A percentile compares a stretch with the other conserved stretches of the same genome.
phyloP scores from a whole-genome alignment of 2,113 vertebrate genomes.

The Lanius ludovicianus region DNA sequence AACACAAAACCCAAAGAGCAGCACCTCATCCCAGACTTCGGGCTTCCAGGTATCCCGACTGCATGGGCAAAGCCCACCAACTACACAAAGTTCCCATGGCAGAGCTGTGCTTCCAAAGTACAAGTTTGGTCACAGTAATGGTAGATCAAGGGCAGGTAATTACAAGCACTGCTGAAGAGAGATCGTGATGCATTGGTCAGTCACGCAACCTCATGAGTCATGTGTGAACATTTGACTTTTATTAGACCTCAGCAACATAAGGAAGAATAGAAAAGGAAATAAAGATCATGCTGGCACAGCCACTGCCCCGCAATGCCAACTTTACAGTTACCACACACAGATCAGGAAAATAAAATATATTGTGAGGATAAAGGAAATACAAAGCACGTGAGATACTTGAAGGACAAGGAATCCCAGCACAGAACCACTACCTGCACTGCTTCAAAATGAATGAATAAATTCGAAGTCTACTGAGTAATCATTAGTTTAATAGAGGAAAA shows the following conservation, averaged over 20 bases:
- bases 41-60: background rate
- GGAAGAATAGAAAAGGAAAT: background rate
- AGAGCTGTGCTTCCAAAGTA: background rate
- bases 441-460: background rate
- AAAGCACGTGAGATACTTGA: background rate
- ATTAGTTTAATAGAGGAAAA: rapidly evolving
- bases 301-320: background rate
- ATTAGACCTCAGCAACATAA: background rate
- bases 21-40: background rate
- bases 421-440: background rate
- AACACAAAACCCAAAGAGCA: background rate
- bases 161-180: background rate
- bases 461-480: background rate
- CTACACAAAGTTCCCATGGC: rapidly evolving
- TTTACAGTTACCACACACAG: background rate
- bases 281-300: background rate
- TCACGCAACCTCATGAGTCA: background rate
- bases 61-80: background rate
- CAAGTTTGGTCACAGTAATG: background rate
- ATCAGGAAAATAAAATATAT: background rate
- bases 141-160: background rate
- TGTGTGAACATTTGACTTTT: background rate
- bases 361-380: background rate
- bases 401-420: background rate
- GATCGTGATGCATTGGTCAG: background rate